Percentiles rank a stretch among this genome's conserved stretches.
phyloP scores from a whole-genome alignment of 1,140 invertebrate genomes.

The Ceratosolen solmsi region DNA sequence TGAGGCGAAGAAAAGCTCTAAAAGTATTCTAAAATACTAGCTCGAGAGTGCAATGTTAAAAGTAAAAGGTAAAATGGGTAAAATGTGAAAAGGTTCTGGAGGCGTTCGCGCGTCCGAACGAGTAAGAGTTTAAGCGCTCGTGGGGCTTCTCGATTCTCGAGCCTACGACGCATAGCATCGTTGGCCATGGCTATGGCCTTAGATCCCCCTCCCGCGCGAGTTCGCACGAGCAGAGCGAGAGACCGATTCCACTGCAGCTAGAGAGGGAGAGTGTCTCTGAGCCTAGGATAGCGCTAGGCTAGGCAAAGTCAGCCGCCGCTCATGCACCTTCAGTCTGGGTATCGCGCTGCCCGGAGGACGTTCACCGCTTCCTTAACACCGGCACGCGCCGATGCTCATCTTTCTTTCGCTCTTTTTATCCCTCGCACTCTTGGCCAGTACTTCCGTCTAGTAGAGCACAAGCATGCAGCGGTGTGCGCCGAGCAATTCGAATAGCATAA shows the following conservation, averaged over 20 bases:
- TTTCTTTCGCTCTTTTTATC: neutral
- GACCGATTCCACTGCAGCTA: neutral
- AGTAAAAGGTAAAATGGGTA: conserved; percentile 1
- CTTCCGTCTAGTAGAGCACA: neutral
- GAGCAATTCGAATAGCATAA: neutral
- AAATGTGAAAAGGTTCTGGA: conserved; percentile 5
- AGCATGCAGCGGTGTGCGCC: conserved; percentile 1
- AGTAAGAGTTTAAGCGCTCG: conserved; percentile 31
- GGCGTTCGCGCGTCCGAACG: conserved; percentile 41
- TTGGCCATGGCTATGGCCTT: conserved; percentile 74
- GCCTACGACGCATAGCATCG: conserved; percentile 57
- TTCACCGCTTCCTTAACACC: conserved; percentile 10
- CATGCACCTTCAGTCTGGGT: conserved; percentile 28
- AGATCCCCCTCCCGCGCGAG: conserved; percentile 52
- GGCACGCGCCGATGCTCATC: neutral
- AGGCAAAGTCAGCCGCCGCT: conserved; percentile 25
- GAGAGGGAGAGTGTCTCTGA: conserved; percentile 32
- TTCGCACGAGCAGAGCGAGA: conserved; percentile 17
- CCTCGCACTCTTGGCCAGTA: neutral
- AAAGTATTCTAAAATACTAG: neutral
- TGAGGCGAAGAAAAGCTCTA: neutral
- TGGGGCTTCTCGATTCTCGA: conserved; percentile 52
- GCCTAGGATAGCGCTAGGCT: conserved; percentile 34
- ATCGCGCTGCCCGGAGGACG: conserved; percentile 28
- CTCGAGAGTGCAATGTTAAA: neutral